Evolutionary conservation across 2,797 vertebrate species (phyloP), one percentile per base, ranked within the genome.

Genomic region (Aldrovandia affinis): DNA sequence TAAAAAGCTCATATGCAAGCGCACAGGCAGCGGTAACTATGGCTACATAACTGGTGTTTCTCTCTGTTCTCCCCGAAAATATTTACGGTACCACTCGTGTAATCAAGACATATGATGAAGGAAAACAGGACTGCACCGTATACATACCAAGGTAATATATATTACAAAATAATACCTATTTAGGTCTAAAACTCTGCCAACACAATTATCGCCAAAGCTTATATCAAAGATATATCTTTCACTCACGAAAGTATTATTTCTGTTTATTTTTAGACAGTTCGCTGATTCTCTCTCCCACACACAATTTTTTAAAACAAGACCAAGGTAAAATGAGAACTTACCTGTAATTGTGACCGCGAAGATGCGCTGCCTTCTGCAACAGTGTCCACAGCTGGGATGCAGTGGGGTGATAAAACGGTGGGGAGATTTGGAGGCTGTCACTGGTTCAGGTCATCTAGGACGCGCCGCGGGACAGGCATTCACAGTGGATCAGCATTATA

Each of bases 401-500:
- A 78, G 57, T 14, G 78, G 63, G 85, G 75, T 68, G 83, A 89
- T 87, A 6, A 63, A 73, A 75, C 86, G 89, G 86, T 90, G 83
- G 90, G 89, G 89, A 93, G 92, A 90, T 90, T 7, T 83, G 81
- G 77, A 84, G 82, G 91, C 93, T 94, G 92, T 93, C 92, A 90
- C 92, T 88, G 88, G 89, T 83, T 88, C 92, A 86, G 89, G 91
- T 85, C 86, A 93, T 93, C 90, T 93, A 97, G 97, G 97, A 94
- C 97, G 93, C 91, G 89, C 90, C 86, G 89, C 91, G 91, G 91
- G 93, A 91, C 94, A 93, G 89, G 88, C 90, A 95, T 94, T 94
- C 94, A 96, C 96, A 95, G 95, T 93, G 94, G 94, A 95, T 96
- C 94, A 95, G 89, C 92, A 94, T 97, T 97, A 98, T 96, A 95